phyloP scores from a whole-genome alignment of 2,113 vertebrate species.

The Hippolais icterina region DNA sequence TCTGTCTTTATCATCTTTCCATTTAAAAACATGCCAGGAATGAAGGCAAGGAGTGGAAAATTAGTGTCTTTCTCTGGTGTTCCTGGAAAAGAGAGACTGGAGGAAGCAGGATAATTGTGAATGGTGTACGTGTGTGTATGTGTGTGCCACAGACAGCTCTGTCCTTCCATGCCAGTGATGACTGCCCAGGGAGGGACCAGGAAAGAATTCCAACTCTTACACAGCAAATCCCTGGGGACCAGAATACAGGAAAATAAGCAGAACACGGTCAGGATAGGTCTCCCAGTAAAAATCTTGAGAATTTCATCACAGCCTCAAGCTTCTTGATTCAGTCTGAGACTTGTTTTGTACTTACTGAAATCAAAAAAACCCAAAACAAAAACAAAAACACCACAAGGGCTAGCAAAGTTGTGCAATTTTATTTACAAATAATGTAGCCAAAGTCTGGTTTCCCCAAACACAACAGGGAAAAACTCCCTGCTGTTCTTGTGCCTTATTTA shows the following conservation, averaged over 20 bases:
- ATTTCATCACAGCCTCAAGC: neutral
- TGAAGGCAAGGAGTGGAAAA: neutral
- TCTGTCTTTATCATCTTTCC: neutral
- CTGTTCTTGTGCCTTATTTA: neutral
- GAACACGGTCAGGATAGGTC: neutral
- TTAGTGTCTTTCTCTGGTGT: neutral
- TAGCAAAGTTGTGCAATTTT: neutral
- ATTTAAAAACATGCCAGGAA: neutral
- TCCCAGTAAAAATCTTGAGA: neutral
- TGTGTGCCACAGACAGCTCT: neutral
- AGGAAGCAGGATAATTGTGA: neutral
- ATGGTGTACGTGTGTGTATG: too few relatives aligned
- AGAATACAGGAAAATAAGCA: neutral
- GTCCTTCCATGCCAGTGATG: neutral
- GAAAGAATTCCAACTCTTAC: neutral
- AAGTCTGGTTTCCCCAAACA: neutral
- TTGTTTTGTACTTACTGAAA: neutral
- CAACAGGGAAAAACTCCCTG: neutral
- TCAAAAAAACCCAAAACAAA: neutral
- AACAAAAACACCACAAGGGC: neutral
- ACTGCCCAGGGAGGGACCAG: neutral
- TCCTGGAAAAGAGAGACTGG: neutral
- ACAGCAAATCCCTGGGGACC: neutral
- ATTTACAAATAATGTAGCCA: conserved; percentile 18
- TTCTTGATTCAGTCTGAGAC: neutral